These are phyloP conservation scores for Drosophila navojoa DNA, from an alignment of 1,140 invertebrate genomes.

Conservation along the genomic window DNA sequence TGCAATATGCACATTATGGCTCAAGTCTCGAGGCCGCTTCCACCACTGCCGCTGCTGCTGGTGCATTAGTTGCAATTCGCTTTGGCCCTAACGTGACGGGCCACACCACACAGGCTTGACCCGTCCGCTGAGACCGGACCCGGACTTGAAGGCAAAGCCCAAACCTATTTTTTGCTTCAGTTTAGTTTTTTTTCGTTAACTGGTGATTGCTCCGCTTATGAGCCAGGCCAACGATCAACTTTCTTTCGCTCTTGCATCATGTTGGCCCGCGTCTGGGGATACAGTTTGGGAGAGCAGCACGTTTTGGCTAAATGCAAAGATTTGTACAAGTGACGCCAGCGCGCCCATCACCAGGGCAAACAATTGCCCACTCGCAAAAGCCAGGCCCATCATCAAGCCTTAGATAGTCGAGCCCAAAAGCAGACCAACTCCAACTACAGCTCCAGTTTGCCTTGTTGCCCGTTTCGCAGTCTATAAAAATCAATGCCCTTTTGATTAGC, in stretches of 20 bases:
- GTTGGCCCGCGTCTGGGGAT: slow-evolving; percentile 33
- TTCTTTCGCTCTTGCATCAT: slow-evolving; percentile 76
- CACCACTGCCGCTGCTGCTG: neutral
- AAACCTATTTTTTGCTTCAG: slow-evolving; percentile 33
- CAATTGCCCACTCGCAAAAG: slow-evolving; percentile 1
- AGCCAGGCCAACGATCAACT: slow-evolving; percentile 57
- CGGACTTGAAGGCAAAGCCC: slow-evolving; percentile 15
- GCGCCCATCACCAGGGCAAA: slow-evolving; percentile 43
- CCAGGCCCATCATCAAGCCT: slow-evolving; percentile 33
- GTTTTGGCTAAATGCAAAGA: slow-evolving; percentile 74
- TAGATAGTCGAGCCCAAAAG: neutral
- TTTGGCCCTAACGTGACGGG: slow-evolving; percentile 72
- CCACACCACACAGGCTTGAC: slow-evolving; percentile 38
- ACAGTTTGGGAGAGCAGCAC: slow-evolving; percentile 43
- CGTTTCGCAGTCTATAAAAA: slow-evolving; percentile 71
- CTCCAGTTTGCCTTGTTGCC: slow-evolving; percentile 4
- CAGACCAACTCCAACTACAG: neutral
- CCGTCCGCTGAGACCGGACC: slow-evolving; percentile 23
- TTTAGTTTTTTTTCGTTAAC: neutral
- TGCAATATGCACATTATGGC: slow-evolving; percentile 78
- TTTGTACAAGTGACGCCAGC: slow-evolving; percentile 72
- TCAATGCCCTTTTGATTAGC: slow-evolving; percentile 79
- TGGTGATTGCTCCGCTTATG: slow-evolving; percentile 69
- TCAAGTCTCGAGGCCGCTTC: slow-evolving; percentile 33
- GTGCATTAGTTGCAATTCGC: slow-evolving; percentile 8